phyloP scores from a whole-genome alignment of 2,113 vertebrate genomes.

The Chloropsis hardwickii region DNA sequence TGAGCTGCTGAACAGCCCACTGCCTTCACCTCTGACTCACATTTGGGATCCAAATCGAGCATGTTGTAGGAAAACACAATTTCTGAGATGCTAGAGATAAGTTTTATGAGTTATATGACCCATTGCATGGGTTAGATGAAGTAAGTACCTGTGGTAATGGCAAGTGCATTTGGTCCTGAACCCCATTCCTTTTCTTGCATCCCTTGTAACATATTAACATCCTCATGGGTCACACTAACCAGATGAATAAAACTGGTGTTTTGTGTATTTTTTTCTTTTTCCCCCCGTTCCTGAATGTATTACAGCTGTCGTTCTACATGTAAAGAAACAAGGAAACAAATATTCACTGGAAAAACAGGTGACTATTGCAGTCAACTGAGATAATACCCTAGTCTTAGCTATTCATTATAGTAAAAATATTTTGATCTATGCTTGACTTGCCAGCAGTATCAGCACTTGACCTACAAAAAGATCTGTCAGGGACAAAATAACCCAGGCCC shows the following conservation, averaged over 20 bases:
- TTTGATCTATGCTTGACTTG: background rate
- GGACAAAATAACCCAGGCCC: background rate
- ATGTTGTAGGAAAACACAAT: background rate
- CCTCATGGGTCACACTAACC: background rate
- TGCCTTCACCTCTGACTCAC: background rate
- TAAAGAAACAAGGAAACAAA: background rate
- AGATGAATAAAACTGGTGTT: background rate
- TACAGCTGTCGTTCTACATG: background rate
- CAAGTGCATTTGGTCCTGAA: background rate
- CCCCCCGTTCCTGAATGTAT: background rate
- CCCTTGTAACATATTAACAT: background rate
- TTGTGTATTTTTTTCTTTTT: too few relatives aligned
- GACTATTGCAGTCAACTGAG: background rate
- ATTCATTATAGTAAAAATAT: background rate
- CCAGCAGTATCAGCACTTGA: background rate
- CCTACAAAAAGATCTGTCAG: background rate
- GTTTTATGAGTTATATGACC: background rate
- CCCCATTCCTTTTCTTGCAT: background rate
- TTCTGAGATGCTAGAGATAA: background rate
- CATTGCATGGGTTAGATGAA: background rate
- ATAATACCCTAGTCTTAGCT: background rate
- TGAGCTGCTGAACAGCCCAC: background rate
- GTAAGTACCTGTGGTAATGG: background rate
- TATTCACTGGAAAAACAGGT: background rate
- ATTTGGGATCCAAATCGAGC: background rate